Evolutionary conservation across 2,797 vertebrate species (phyloP).

Genomic region (Trachurus trachurus): DNA sequence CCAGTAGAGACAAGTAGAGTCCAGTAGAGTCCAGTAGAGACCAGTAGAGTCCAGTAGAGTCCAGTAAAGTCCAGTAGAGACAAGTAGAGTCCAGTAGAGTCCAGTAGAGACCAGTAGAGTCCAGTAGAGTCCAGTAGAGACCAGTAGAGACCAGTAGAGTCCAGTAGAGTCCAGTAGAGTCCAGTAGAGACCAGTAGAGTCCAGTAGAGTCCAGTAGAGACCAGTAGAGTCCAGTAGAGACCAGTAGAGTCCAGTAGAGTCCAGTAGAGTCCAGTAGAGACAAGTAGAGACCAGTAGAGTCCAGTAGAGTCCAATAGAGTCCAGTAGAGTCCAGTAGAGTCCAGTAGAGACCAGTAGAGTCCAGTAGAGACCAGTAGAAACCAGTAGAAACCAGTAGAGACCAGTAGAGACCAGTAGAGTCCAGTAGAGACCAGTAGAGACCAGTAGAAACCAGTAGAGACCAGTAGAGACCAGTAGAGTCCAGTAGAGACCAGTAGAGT

Average conservation of each 20-base stretch:
- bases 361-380: too few species aligned
- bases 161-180: neutral
- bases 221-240: neutral
- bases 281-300: too few species aligned
- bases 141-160: too few species aligned
- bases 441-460: fast-evolving
- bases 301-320: too few species aligned
- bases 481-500: neutral
- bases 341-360: too few species aligned
- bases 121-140: neutral
- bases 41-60: neutral
- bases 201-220: neutral
- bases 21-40: too few species aligned
- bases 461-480: fast-evolving
- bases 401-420: neutral
- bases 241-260: too few species aligned
- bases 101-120: fast-evolving
- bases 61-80: neutral
- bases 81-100: neutral
- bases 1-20: too few species aligned
- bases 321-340: too few species aligned
- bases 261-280: too few species aligned
- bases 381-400: too few species aligned
- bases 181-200: neutral
- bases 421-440: too few species aligned